Conservation (phyloP, 2,797 vertebrate species). For the Lemur catta region DNA sequence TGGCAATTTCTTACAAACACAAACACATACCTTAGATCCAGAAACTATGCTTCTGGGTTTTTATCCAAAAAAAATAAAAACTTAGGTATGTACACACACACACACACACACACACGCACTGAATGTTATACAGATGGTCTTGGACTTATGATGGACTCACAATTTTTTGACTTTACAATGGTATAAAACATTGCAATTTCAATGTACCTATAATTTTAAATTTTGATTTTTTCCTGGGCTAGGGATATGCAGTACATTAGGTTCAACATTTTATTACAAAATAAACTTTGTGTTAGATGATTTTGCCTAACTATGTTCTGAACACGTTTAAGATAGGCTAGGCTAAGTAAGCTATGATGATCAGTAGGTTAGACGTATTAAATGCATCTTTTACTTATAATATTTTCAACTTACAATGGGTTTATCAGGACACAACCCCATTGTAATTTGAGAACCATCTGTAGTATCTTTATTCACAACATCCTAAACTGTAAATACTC, state of each 20-base stretch:
- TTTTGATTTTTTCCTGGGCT: neutral
- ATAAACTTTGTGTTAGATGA: neutral
- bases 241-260: neutral
- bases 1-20: neutral
- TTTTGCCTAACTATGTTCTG: neutral
- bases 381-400: neutral
- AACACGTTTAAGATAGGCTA: neutral
- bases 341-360: no score
- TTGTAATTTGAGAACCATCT: neutral
- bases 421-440: neutral
- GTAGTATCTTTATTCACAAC: neutral
- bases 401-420: neutral
- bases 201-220: neutral
- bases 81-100: neutral
- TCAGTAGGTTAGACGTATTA: neutral
- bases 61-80: neutral
- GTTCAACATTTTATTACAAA: neutral
- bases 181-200: neutral
- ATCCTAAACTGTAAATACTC: neutral
- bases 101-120: neutral
- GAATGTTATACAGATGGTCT: neutral
- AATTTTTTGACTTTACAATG: neutral
- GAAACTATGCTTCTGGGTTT: neutral
- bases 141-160: neutral
- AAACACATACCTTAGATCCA: neutral